Percentiles rank a stretch among this genome's conserved stretches.
These are phyloP conservation scores for Pseudobourletiella spinata DNA, from an alignment of 1,140 invertebrate species.

Conservation along the genomic window DNA sequence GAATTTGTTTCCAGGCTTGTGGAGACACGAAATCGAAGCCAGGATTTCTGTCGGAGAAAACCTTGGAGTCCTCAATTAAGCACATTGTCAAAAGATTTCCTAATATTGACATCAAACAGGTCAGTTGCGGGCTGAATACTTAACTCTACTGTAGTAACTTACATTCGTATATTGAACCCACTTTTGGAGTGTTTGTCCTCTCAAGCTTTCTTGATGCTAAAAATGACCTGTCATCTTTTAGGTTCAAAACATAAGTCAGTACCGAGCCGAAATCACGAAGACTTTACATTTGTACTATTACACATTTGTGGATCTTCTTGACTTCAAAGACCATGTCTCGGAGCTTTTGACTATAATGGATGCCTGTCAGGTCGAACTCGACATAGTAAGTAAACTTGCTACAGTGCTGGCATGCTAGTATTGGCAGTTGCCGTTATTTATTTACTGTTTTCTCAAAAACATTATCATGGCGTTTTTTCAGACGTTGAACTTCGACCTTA, in stretches of 20 bases:
- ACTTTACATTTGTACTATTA: conserved; percentile 95
- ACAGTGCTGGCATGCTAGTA: conserved; percentile 7
- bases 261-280: conserved; percentile 91
- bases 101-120: conserved; percentile 83
- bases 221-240: no score
- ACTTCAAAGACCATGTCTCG: conserved; percentile 97
- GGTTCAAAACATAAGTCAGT: conserved; percentile 68
- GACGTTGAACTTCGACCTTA: conserved; percentile 92
- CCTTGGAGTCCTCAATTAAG: conserved; percentile 88
- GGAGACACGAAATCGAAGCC: conserved; percentile 97
- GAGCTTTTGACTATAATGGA: conserved; percentile 97
- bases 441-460: no score
- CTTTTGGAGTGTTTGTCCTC: no score
- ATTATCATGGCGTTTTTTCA: no score
- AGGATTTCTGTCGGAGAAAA: conserved; percentile 90
- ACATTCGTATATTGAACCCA: no score
- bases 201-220: no score
- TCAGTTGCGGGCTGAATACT: no score
- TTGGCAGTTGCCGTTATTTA: no score
- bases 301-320: conserved; percentile 97
- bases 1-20: conserved; percentile 77
- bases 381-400: conserved; percentile 59
- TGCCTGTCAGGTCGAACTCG: conserved; percentile 85
- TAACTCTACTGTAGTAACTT: no score
- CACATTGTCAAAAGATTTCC: conserved; percentile 92